Evolutionary conservation across 1,140 invertebrate species (phyloP).

Genomic region (Solenopsis fugax): DNA sequence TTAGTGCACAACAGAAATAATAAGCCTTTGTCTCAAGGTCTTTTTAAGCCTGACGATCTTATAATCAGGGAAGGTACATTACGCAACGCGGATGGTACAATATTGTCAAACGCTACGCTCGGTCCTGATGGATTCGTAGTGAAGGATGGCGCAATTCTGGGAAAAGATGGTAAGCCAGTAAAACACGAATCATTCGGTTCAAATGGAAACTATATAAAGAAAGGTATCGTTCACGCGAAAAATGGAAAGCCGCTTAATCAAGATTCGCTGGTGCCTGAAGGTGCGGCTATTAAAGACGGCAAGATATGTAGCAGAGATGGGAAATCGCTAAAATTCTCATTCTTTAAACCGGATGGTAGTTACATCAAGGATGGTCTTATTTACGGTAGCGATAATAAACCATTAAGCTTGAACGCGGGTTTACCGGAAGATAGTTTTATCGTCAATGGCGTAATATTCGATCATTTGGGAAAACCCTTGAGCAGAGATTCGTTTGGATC

Average conservation of each 20-base stretch:
- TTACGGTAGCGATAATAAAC: slow-evolving; percentile 82
- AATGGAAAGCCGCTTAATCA: slow-evolving; percentile 83
- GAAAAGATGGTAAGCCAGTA: slow-evolving; percentile 82
- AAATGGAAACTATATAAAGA: slow-evolving; percentile 82
- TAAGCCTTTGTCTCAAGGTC: slow-evolving; percentile 79
- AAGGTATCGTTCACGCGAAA: slow-evolving; percentile 80
- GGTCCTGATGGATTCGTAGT: slow-evolving; percentile 79
- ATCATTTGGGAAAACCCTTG: slow-evolving; percentile 78
- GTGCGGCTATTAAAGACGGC: slow-evolving; percentile 82
- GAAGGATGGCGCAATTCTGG: slow-evolving; percentile 81
- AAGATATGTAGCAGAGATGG: slow-evolving; percentile 81
- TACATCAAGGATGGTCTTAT: slow-evolving; percentile 83
- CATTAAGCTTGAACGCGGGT: slow-evolving; percentile 78
- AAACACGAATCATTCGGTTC: slow-evolving; percentile 83
- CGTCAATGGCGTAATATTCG: slow-evolving; percentile 82
- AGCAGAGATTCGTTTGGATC: slow-evolving; percentile 82
- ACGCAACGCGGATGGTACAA: slow-evolving; percentile 72
- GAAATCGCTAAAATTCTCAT: slow-evolving; percentile 81
- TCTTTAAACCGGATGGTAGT: slow-evolving; percentile 84
- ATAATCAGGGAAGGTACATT: slow-evolving; percentile 82
- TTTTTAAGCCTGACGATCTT: slow-evolving; percentile 83
- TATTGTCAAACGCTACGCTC: slow-evolving; percentile 76
- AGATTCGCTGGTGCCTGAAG: slow-evolving; percentile 83
- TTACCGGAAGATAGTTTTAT: slow-evolving; percentile 82
- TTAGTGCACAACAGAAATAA: slow-evolving; percentile 79